A percentile compares a stretch with the other conserved stretches of the same genome.
phyloP scores from a whole-genome alignment of 1,140 invertebrate genomes.

The Aphaenogaster floridana region DNA sequence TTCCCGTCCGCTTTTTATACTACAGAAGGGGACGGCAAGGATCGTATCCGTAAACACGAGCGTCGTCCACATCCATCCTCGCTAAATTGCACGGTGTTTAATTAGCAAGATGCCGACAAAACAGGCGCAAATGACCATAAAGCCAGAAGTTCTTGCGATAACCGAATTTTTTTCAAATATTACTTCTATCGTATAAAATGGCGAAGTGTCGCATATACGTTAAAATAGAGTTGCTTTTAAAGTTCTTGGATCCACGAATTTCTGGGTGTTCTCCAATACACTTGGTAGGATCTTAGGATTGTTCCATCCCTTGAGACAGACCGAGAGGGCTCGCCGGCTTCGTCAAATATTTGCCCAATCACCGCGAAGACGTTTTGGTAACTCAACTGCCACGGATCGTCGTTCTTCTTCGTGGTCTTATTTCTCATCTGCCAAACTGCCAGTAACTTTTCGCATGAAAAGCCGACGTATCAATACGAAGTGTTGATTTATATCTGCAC shows the following conservation, averaged over 20 bases:
- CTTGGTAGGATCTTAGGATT: conserved; percentile 59
- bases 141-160: neutral
- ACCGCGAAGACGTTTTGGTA: conserved; percentile 85
- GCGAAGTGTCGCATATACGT: neutral
- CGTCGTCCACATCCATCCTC: conserved; percentile 68
- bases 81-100: conserved; percentile 83
- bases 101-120: conserved; percentile 80
- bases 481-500: conserved; percentile 39
- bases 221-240: conserved; percentile 34
- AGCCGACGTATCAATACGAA: conserved; percentile 60
- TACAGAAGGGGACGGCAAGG: conserved; percentile 33
- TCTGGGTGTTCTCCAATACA: conserved; percentile 56
- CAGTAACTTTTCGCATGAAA: conserved; percentile 47
- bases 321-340: conserved; percentile 79
- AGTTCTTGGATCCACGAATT: conserved; percentile 62
- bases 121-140: conserved; percentile 13
- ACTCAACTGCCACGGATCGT: conserved; percentile 82
- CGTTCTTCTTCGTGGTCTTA: conserved; percentile 74
- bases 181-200: neutral
- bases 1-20: conserved; percentile 55
- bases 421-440: conserved; percentile 66
- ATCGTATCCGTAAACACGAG: conserved; percentile 59
- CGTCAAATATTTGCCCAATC: conserved; percentile 87
- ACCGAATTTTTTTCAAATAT: conserved; percentile 23
- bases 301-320: conserved; percentile 72